Percentiles rank a stretch among this genome's conserved stretches.
These are phyloP conservation scores for Sminthopsis crassicaudata DNA, from an alignment of 2,113 vertebrate genomes.

Conservation along the genomic window DNA sequence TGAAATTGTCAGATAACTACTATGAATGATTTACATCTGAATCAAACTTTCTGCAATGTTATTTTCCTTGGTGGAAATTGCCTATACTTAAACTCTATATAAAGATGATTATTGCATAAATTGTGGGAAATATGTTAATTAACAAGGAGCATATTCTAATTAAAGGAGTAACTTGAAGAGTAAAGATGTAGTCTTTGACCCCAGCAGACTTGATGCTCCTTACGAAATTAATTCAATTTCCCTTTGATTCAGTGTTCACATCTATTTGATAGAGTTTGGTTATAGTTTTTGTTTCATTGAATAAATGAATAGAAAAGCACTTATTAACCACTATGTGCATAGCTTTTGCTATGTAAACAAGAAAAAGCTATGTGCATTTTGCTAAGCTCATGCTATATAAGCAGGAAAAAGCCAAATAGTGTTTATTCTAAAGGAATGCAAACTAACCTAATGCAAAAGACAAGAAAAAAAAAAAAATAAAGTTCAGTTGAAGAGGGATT, in stretches of 20 bases:
- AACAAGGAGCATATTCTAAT: neutral
- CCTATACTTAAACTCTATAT: neutral
- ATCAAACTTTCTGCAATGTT: neutral
- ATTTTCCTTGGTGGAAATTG: neutral
- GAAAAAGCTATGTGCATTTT: neutral
- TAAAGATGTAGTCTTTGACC: neutral
- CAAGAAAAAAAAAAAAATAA: neutral
- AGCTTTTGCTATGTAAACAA: neutral
- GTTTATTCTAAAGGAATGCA: neutral
- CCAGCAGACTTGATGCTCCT: neutral
- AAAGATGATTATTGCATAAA: neutral
- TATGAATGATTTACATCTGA: neutral
- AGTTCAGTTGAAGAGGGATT: neutral
- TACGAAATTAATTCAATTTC: neutral
- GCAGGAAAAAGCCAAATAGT: neutral
- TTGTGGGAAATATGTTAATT: neutral
- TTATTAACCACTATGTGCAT: neutral
- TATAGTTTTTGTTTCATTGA: neutral
- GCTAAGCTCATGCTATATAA: neutral
- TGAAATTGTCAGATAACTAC: neutral
- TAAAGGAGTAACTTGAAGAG: neutral
- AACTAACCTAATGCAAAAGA: neutral
- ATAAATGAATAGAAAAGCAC: neutral
- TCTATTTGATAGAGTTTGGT: neutral
- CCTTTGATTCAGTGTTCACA: neutral